Conservation (phyloP, 35 echinoderm and acorn worm genomes). For the Strongylocentrotus purpuratus region DNA sequence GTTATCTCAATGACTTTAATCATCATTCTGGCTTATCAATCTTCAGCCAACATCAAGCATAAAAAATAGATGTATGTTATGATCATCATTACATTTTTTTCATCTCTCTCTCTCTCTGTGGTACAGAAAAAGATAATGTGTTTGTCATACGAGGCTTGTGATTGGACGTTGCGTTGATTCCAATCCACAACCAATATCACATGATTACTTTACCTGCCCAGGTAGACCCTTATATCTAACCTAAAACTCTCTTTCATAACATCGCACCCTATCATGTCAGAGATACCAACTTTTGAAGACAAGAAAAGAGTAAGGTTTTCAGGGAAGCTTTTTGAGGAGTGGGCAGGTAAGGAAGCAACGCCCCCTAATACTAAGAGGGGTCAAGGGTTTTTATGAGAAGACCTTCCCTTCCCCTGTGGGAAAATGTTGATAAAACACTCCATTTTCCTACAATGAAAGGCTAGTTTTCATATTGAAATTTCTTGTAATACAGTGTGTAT, state of each 20-base stretch:
- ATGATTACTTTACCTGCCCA: background rate
- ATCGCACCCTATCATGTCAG: background rate
- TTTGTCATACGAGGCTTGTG: background rate
- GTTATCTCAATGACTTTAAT: background rate
- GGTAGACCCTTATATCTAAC: background rate
- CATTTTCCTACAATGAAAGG: no score
- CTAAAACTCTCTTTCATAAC: background rate
- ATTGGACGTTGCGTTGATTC: background rate
- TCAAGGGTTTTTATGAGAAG: no score
- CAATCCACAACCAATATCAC: background rate
- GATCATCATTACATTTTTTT: background rate
- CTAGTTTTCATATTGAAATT: no score
- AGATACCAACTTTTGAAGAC: background rate
- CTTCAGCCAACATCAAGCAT: background rate
- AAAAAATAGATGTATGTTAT: background rate
- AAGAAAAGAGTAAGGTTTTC: background rate
- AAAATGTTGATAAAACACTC: no score
- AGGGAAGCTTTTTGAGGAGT: no score
- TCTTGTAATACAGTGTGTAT: no score
- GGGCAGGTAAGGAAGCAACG: no score
- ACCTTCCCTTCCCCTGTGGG: no score
- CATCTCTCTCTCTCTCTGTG: background rate
- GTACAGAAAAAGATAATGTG: background rate
- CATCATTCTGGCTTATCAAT: background rate
- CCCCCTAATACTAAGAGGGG: no score